These are phyloP conservation scores for Holacanthella duospinosa DNA, from an alignment of 2,888 invertebrate species.

Conservation along the genomic window DNA sequence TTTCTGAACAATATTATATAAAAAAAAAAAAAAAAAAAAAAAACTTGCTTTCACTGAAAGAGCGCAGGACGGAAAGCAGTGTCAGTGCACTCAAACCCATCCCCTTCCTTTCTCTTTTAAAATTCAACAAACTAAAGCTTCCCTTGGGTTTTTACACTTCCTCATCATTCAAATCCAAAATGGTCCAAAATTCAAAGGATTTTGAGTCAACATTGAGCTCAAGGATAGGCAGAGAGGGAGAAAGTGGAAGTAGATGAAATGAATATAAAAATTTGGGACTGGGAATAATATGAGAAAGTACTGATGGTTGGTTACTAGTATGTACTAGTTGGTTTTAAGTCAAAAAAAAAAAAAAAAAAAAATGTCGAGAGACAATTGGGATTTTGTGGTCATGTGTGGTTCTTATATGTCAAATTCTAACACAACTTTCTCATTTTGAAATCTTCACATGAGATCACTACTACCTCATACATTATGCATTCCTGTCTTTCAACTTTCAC, in stretches of 20 bases:
- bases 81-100: background rate
- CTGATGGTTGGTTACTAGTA: background rate
- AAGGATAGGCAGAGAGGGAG: no score
- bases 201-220: background rate
- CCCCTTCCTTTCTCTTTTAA: background rate
- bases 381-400: no score
- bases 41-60: no score
- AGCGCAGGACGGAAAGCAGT: background rate
- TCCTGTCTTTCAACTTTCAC: background rate
- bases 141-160: conserved; percentile 2
- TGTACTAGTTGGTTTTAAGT: background rate
- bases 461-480: background rate
- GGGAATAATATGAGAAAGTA: background rate
- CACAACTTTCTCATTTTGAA: background rate
- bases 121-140: background rate
- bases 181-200: conserved; percentile 1
- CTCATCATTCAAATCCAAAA: background rate
- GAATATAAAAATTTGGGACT: no score
- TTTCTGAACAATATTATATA: no score
- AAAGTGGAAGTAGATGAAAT: no score
- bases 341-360: background rate
- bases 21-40: no score
- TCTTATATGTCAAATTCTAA: no score
- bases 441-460: background rate
- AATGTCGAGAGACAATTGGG: background rate